A percentile compares a stretch with the other conserved stretches of the same genome.
phyloP scores from a whole-genome alignment of 2,113 vertebrate genomes.

The Macquaria australasica region DNA sequence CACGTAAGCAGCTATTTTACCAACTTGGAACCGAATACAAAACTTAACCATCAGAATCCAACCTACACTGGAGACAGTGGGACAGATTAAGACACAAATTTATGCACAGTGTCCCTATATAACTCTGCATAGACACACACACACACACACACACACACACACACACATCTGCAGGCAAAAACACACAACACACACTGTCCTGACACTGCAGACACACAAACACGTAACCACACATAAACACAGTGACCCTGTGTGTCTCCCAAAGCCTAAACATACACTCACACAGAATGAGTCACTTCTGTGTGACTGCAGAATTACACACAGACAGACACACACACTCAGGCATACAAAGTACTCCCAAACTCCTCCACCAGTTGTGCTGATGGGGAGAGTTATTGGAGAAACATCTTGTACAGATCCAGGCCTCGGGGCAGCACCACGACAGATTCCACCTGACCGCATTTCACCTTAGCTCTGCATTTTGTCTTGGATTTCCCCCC shows the following conservation, averaged over 20 bases:
- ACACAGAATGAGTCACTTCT: no score
- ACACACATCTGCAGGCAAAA: not conserved
- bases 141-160: not conserved
- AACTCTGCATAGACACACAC: not conserved
- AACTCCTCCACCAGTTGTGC: conserved; percentile 51
- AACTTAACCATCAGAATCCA: not conserved
- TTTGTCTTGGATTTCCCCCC: conserved; percentile 35
- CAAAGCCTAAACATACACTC: conserved; percentile 3
- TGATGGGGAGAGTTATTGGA: conserved; percentile 55
- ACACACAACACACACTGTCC: not conserved
- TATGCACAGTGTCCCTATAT: not conserved
- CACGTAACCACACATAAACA: not conserved
- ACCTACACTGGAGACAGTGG: not conserved
- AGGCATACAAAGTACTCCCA: conserved; percentile 22
- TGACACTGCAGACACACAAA: not conserved
- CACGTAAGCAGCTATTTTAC: not conserved
- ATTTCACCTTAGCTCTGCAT: conserved; percentile 70
- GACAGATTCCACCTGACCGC: conserved; percentile 44
- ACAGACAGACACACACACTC: not conserved
- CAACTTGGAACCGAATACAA: not conserved
- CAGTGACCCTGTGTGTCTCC: not conserved
- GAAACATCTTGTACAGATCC: conserved; percentile 57
- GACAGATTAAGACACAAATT: conserved; percentile 4
- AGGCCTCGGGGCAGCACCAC: conserved; percentile 40
- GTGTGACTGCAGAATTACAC: conserved; percentile 10